Base-by-base conservation (phyloP, 1,140 invertebrate genomes). In the Thaumetopoea pityocampa region DNA sequence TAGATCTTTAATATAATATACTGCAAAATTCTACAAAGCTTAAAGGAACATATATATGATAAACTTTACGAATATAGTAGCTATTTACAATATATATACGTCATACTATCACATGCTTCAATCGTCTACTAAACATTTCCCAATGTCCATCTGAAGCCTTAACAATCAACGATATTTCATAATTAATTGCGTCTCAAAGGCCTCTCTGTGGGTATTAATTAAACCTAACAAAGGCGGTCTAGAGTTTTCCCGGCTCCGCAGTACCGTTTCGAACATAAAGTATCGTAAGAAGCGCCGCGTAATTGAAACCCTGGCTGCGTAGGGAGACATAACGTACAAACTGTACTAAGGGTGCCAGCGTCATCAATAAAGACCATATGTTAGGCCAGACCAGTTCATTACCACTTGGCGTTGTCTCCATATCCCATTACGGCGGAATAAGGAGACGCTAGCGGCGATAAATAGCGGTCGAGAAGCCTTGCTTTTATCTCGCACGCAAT, bases 401-500 rank as follows among this genome's bases (percentile, higher is more conserved):
- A 78, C 59, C 32, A 59, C 51, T 54, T 46, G 53, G 55, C 55
- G 41, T 55, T 54, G 60, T 66, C 64, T 72, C 62, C 65, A 58
- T 67, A 58, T 69, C 67, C 67, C 70, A 77, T 82, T 78, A 78
- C 68, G 44, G 42, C 30, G 67, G 67, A 80, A 71, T 80, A 74
- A 82, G 66, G 71, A 72, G 79, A 69, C 71, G 64, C 67, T 65
- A 49, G 58, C 61, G 58, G 43, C 74, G 68, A 79, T 81, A 83
- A 83, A 83, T 79, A 79, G 55, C 62, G 59, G 68, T 59, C 64
- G 45, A 69, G 69, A 48, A 78, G 57, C 55, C 61, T 61, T 68
- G 72, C 68, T 79, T 77, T 76, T 81, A 81, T 78, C 68, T 76
- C 71, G 71, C 71, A 62, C 73, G 78, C 70, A 84, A 78, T 81